Conservation (phyloP, 2,113 vertebrate species). For the Callorhinus ursinus region DNA sequence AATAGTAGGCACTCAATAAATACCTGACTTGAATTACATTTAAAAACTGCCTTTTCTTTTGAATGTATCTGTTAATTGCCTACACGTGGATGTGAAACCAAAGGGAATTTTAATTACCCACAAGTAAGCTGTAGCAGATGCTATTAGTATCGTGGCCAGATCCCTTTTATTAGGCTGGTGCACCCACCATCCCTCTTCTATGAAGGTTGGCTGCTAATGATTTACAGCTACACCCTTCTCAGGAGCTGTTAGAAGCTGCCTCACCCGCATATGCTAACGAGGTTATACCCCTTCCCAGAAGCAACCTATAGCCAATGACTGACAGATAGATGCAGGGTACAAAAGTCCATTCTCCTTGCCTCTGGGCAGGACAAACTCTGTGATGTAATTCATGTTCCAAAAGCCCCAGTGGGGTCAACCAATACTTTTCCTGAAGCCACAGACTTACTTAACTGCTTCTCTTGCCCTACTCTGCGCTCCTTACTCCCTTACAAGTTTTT, state of each 20-base stretch:
- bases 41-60: neutral
- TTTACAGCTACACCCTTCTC: neutral
- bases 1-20: neutral
- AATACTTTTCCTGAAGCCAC: neutral
- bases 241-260: neutral
- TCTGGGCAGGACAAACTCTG: neutral
- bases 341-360: neutral
- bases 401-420: neutral
- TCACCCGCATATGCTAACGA: neutral
- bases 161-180: neutral
- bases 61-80: neutral
- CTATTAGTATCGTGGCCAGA: neutral
- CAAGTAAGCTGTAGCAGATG: neutral
- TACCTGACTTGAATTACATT: neutral
- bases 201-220: neutral
- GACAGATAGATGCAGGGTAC: neutral
- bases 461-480: neutral
- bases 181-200: neutral
- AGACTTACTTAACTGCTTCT: neutral
- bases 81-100: neutral
- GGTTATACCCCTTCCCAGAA: neutral
- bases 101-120: constrained; percentile 31
- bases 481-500: neutral
- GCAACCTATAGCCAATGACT: neutral
- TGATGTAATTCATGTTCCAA: neutral